Base-by-base conservation (phyloP, 2,113 vertebrate species). In the Ceyx cyanopectus region DNA sequence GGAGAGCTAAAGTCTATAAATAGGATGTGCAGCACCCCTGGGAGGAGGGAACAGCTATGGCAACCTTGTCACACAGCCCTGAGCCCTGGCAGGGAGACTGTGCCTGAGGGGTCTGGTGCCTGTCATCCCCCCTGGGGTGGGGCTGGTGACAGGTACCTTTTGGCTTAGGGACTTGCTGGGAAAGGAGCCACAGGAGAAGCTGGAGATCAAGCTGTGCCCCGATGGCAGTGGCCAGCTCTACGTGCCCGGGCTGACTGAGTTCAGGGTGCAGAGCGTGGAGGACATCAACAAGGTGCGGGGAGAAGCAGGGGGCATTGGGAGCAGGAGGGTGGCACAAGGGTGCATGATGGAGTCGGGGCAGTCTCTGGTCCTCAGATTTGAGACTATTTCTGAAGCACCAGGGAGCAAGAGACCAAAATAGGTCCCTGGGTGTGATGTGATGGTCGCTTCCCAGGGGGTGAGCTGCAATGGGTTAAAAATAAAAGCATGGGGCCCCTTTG, bases 171-270 rank as follows among this genome's bases (percentile, higher is more conserved):
- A 99, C 93, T 95, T 99, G 90, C 97, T 99, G 81, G 98, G 98
- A 24, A 98, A 98, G 56, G 98, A 98, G 80, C 98, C 98, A 0
- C 98, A 97, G 57, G 99, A 99, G 96, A 99, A 99, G 85, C 97
- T 99, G 92, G 99, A 99, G 96, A 99, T 99, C 87, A 99, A 99
- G 94, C 97, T 99, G 96, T 99, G 99, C 51, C 99, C 99, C 0
- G 98, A 99, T 0, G 99, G 99, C 95, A 99, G 99, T 0, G 99
- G 99, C 27, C 99, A 99, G 95, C 98, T 99, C 15, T 99, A 99
- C 1, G 99, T 99, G 14, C 99, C 99, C 0, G 98, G 99, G 12
- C 97, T 99, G 91, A 99, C 98, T 0, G 98, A 99, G 96, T 97
- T 98, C 95, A 95, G 76, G 2, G 99, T 99, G 69, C 97, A 98